Evolutionary conservation across 2,113 vertebrate species (phyloP), one percentile per base, ranked within the genome.

Genomic region (Pteropus alecto): DNA sequence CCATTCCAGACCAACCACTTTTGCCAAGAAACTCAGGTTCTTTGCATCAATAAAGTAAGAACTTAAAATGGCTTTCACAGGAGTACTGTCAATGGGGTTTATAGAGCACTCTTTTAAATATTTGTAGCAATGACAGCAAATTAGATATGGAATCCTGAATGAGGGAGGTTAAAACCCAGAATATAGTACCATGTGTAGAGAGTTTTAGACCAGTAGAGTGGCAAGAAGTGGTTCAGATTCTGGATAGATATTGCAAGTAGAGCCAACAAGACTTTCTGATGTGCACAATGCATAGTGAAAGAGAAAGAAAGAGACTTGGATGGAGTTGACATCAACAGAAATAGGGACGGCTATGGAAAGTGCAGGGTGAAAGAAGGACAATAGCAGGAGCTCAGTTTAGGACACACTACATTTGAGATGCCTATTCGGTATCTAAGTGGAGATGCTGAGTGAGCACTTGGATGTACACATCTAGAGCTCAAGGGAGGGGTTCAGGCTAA

Each of bases 1-100:
- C 65, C 54, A 6, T 67, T 68, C 41, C 54, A 5, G 56, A 82
- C 81, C 79, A 82, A 60, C 19, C 70, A 38, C 33, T 76, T 90
- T 90, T 83, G n/a, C 63, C 60, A 96, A 92, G 78, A 94, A 94
- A 21, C 3, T 12, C 11, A n/a, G 18, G 43, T 63, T 83, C 87
- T 92, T 92, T 93, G 21, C 38, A 14, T 74, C 84, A 84, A 87
- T 92, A 93, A 93, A 93, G 86, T 48, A 33, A 92, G 35, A 89
- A 68, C 28, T 93, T 76, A 54, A 93, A 95, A 95, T 93, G 87
- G 67, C 51, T 90, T 48, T 87, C 74, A 76, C 6, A 10, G 65
- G 13, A 67, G 18, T 73, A 74, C n/a, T 79, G 30, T 46, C 77
- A 88, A 84, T 70, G 87, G 60, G 30, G 41, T 84, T 94, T 71